Percentiles rank a stretch among this genome's conserved stretches.
phyloP scores from a whole-genome alignment of 2,113 vertebrate species.

The Cygnus buccinator region DNA sequence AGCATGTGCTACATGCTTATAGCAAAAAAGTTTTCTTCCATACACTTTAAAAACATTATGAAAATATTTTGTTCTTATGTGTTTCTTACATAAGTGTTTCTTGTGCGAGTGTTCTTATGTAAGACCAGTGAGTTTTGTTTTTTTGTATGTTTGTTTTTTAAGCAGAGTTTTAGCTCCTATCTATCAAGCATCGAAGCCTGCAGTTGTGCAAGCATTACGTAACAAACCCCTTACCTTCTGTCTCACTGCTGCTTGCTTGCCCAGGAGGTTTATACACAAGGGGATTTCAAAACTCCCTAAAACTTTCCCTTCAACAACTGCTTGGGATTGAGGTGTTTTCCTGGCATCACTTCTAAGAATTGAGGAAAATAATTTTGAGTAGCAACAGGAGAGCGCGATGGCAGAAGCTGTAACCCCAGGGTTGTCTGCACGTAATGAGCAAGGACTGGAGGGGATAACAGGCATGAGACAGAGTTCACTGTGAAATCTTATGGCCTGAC shows the following conservation, averaged over 20 bases:
- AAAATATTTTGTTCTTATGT: not conserved
- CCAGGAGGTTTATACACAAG: not conserved
- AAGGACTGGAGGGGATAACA: not conserved
- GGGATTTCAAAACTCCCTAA: not conserved
- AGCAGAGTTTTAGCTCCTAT: not conserved
- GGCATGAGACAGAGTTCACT: not conserved
- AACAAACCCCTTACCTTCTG: not conserved
- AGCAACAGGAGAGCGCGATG: not conserved
- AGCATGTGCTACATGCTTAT: not conserved
- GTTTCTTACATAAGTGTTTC: too few relatives aligned
- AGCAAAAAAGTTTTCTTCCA: not conserved
- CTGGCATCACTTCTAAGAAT: not conserved
- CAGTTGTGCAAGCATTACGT: not conserved
- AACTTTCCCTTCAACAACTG: not conserved
- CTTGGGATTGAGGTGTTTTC: not conserved
- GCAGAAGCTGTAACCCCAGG: not conserved
- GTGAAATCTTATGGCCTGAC: not conserved
- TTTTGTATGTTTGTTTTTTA: not conserved
- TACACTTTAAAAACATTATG: not conserved
- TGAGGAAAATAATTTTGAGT: not conserved
- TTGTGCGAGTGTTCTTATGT: not conserved
- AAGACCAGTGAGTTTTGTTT: not conserved
- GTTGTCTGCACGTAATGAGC: not conserved
- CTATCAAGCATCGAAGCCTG: not conserved
- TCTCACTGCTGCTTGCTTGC: not conserved